Evolutionary conservation across 2,797 vertebrate species (phyloP), one percentile per base, ranked within the genome.

Genomic region (Leptodactylus fallax): DNA sequence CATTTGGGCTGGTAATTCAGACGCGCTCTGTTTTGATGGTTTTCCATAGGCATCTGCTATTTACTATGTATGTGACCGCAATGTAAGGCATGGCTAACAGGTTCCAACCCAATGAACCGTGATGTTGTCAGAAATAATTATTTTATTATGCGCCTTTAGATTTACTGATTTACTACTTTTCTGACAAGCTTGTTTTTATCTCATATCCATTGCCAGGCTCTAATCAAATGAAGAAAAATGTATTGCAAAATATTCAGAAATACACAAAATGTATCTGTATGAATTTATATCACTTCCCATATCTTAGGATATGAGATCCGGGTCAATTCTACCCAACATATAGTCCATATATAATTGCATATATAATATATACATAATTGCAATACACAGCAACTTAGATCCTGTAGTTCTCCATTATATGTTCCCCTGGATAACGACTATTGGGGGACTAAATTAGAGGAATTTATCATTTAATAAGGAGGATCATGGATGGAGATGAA

Each of bases 51-150:
- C 72, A 51, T 76, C 45, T 76, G 45, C 72, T 76, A 49, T 76
- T 49, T 76, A 51, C 72, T 76, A 49, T 49, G 72, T 76, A 51
- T 76, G 45, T 19, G n/a, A 76, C 72, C 72, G 36, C 45, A 51
- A 12, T 76, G 72, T 76, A n/a, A n/a, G 47, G 8, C 45, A 49
- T n/a, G 45, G 8, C 36, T 51, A 51, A 76, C 3, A 12, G 72
- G 45, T 7, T 76, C 72, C 72, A 51, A 76, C 19, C 47, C 47
- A 47, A 19, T 47, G 45, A n/a, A 21, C 17, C 9, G 19, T 49
- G 47, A 51, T 11, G 45, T 27, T 76, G 47, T 76, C 72, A 76
- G 47, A 36, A 76, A 13, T 7, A 51, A 76, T 76, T 76, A 51
- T 21, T 49, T 76, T 76, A 49, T 49, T 76, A n/a, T n/a, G 72